Evolutionary conservation across 2,113 vertebrate genomes (phyloP), one percentile per base, ranked within the genome.

Genomic region (Garra rufa): DNA sequence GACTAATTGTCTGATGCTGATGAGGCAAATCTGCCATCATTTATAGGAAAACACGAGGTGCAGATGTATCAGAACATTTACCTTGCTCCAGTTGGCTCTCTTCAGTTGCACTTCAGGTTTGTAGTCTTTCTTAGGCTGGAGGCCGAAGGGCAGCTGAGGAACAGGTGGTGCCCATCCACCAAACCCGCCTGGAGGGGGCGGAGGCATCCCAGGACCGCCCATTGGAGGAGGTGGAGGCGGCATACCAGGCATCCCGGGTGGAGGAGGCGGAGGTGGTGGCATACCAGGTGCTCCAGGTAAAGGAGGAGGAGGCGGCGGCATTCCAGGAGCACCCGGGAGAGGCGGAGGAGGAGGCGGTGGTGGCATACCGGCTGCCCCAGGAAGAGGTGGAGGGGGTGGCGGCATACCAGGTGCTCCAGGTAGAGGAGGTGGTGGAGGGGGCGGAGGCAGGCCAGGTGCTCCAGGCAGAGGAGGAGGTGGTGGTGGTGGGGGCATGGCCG

Each of bases 31-130:
- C 9, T 17, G 19, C 28, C 3, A 9, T 9, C 3, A 43, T 41
- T 70, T n/a, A 11, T 10, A 70, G 38, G 4, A 28, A 30, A 65
- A 30, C 14, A 30, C 2, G 0, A 71, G 8, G 26, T 30, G 48
- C 21, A 82, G n/a, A 74, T n/a, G 17, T 67, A 21, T n/a, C 74
- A 48, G 80, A 34, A 41, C 9, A 85, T 61, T 86, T 91, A 98
- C 97, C 97, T 98, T 97, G 85, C 93, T 94, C 96, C 96, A 96
- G 74, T 94, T 95, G 86, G 95, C 94, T 76, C 95, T 96, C 90
- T 92, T 92, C 81, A 95, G 87, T 83, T 95, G 95, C 50, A 96
- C 91, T 28, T 96, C 96, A 81, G 96, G 95, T 83, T 95, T 96
- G 92, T 96, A 96, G 2, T 94, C 85, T 85, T 95, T 97, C 91